Evolutionary conservation across 2,797 vertebrate genomes (phyloP).

Genomic region (Acrossocheilus wenchowensis): DNA sequence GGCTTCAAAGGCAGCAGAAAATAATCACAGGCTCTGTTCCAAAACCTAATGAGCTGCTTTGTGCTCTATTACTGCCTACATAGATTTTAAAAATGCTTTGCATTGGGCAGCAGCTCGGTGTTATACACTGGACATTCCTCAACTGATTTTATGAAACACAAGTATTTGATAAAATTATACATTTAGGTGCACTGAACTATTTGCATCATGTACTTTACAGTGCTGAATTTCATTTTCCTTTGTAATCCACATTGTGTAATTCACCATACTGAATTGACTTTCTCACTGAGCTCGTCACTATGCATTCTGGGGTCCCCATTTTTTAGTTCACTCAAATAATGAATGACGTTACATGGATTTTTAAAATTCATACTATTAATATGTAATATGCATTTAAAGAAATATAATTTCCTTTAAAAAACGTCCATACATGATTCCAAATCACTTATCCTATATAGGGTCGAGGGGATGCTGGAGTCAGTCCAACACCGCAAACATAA

Average conservation of each 20-base stretch:
- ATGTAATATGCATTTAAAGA: neutral
- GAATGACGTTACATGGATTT: neutral
- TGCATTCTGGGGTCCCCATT: neutral
- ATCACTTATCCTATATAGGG: neutral
- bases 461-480: neutral
- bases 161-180: neutral
- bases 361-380: neutral
- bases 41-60: neutral
- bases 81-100: neutral
- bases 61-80: neutral
- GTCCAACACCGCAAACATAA: no score
- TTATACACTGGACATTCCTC: neutral
- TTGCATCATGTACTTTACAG: neutral
- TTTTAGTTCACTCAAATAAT: neutral
- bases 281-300: neutral
- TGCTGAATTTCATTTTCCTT: neutral
- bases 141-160: slow-evolving; percentile 4
- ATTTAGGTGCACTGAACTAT: neutral
- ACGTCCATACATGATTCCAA: neutral
- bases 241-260: neutral
- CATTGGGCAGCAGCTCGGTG: neutral
- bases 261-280: neutral
- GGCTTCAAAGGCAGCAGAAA: neutral
- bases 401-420: neutral
- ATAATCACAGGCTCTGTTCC: neutral